A percentile compares a stretch with the other conserved stretches of the same genome.
Conservation (phyloP, 2,797 vertebrate species). For the Erethizon dorsatum region DNA sequence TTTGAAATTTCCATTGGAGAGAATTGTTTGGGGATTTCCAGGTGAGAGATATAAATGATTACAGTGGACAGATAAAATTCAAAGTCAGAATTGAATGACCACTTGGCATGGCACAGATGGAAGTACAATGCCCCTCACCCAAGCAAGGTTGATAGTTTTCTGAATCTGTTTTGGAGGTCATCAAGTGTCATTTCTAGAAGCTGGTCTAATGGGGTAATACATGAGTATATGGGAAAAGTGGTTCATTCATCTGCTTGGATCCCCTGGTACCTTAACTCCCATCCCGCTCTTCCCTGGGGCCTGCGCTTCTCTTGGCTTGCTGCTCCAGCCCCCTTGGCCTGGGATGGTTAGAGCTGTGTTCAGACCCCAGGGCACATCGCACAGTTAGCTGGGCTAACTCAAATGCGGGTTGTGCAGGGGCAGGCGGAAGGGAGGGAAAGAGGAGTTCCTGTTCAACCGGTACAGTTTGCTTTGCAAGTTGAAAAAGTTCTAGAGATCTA, state of each 20-base stretch:
- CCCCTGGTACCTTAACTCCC: accelerated
- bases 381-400: neutral
- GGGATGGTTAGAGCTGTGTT: accelerated
- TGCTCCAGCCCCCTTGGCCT: accelerated
- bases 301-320: neutral
- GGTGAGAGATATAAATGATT: constrained; percentile 78
- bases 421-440: too few species aligned
- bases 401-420: neutral
- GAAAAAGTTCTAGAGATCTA: neutral
- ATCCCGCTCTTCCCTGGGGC: accelerated
- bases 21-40: constrained; percentile 78
- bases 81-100: constrained; percentile 78
- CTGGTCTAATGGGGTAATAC: neutral
- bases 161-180: neutral
- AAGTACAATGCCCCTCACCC: constrained; percentile 56
- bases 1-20: constrained; percentile 79
- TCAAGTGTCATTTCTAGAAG: constrained; percentile 19
- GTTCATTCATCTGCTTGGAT: neutral
- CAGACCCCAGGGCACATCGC: too few species aligned
- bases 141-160: constrained; percentile 38
- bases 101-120: constrained; percentile 44
- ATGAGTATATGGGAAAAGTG: neutral
- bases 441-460: accelerated
- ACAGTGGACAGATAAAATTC: constrained; percentile 79
- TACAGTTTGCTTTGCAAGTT: neutral